Evolutionary conservation across 2,888 invertebrate species (phyloP).

Genomic region (Liodrosophila aerea): DNA sequence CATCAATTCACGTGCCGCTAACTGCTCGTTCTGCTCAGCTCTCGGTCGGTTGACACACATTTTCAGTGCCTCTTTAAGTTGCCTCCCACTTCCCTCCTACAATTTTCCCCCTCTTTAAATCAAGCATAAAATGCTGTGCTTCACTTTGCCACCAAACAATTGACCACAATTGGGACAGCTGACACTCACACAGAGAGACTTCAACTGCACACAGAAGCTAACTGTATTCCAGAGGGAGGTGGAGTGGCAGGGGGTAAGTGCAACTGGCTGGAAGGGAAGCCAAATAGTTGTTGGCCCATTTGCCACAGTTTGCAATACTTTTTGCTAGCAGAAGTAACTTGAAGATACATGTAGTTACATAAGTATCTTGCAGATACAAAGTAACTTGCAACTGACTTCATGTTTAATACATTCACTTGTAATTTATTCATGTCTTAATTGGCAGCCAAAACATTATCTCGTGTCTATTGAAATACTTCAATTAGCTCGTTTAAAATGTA

Average conservation of each 20-base stretch:
- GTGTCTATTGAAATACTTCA: too few species aligned
- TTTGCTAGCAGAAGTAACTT: slow-evolving; percentile 9
- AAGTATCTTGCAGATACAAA: too few species aligned
- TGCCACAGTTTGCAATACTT: slow-evolving; percentile 60
- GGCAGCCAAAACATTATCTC: background rate
- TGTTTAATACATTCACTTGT: too few species aligned
- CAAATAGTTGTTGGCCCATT: slow-evolving; percentile 74
- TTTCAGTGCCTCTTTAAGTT: slow-evolving; percentile 23
- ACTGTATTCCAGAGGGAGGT: background rate
- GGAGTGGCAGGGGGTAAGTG: background rate
- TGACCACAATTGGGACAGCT: slow-evolving; percentile 73
- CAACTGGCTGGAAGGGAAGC: slow-evolving; percentile 53
- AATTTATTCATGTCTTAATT: too few species aligned
- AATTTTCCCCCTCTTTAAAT: slow-evolving; percentile 29
- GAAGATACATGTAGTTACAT: too few species aligned
- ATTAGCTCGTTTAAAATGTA: slow-evolving; percentile 12
- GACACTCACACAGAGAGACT: slow-evolving; percentile 24
- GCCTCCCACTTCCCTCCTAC: background rate
- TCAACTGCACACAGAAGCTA: slow-evolving; percentile 33
- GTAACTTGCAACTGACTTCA: too few species aligned
- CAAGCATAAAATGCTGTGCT: slow-evolving; percentile 59
- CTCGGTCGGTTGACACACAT: slow-evolving; percentile 57
- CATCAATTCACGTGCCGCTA: slow-evolving; percentile 26
- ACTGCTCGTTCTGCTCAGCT: background rate
- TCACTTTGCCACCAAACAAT: slow-evolving; percentile 59